phyloP scores from a whole-genome alignment of 2,888 invertebrate genomes.

The Torymus aiolomorphi region DNA sequence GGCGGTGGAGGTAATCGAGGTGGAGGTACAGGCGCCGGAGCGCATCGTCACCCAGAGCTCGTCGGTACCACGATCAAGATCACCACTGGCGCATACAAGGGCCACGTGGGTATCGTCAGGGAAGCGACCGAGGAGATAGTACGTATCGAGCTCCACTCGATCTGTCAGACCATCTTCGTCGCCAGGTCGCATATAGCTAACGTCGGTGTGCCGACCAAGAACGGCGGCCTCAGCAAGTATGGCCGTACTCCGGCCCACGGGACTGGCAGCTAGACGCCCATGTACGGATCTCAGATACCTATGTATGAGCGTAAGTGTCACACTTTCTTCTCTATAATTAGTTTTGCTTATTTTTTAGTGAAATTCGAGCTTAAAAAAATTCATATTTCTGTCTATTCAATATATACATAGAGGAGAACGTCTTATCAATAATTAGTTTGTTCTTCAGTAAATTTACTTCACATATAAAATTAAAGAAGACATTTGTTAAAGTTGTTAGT shows the following conservation, averaged over 20 bases:
- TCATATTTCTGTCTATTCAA: too few species aligned
- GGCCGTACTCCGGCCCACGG: slow-evolving; percentile 82
- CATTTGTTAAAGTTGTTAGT: too few species aligned
- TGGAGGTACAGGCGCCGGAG: slow-evolving; percentile 81
- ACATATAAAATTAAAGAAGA: too few species aligned
- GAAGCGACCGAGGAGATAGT: slow-evolving; percentile 97
- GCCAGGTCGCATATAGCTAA: slow-evolving; percentile 91
- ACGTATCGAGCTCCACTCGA: slow-evolving; percentile 96
- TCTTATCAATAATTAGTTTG: too few species aligned
- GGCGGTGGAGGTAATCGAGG: slow-evolving; percentile 76
- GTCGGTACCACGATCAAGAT: slow-evolving; percentile 98
- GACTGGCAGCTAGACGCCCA: slow-evolving; percentile 87
- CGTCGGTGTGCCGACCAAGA: slow-evolving; percentile 83
- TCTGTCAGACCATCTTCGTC: slow-evolving; percentile 98
- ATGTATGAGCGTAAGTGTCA: slow-evolving; percentile 83
- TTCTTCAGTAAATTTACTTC: too few species aligned
- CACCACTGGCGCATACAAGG: slow-evolving; percentile 98
- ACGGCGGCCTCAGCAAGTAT: slow-evolving; percentile 84
- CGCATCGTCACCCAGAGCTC: slow-evolving; percentile 90
- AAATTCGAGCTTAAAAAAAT: too few species aligned
- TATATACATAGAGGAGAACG: too few species aligned
- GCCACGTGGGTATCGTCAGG: slow-evolving; percentile 98
- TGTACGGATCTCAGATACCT: slow-evolving; percentile 94
- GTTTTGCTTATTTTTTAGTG: too few species aligned
- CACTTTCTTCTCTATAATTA: not conserved